These are phyloP conservation scores for Lacerta viridis DNA, from an alignment of 2,797 vertebrate species.

Conservation along the genomic window DNA sequence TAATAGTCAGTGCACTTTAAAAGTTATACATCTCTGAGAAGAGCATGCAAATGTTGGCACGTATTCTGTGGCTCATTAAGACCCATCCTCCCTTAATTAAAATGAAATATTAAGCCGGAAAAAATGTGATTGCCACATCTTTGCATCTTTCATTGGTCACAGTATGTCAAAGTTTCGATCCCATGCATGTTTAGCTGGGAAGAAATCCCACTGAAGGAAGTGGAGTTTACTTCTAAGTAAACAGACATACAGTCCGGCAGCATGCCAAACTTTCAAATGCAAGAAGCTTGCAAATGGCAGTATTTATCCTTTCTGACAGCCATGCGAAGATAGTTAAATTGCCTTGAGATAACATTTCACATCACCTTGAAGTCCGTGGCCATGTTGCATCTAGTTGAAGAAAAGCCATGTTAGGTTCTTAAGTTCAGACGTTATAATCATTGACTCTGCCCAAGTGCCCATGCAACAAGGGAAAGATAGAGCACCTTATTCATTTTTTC, in stretches of 20 bases:
- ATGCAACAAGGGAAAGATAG: no score
- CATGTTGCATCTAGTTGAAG: background rate
- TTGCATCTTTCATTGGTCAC: conserved; percentile 18
- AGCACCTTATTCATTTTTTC: no score
- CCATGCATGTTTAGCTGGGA: background rate
- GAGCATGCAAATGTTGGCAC: conserved; percentile 13
- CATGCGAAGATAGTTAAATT: background rate
- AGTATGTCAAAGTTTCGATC: background rate
- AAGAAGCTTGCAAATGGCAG: background rate
- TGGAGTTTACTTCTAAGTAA: background rate
- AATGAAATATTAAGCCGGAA: conserved; percentile 33
- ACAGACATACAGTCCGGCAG: background rate
- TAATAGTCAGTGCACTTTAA: conserved; percentile 42
- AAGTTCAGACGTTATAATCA: background rate
- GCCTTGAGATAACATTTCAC: background rate
- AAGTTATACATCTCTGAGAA: conserved; percentile 22
- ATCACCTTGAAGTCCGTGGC: background rate
- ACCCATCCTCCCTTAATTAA: conserved; percentile 37
- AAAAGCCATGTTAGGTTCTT: background rate
- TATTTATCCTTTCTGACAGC: conserved; percentile 21
- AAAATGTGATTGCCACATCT: conserved; percentile 16
- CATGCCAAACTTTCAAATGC: background rate
- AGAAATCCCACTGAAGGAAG: background rate
- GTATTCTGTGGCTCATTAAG: conserved; percentile 42
- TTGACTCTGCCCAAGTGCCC: no score